These are phyloP conservation scores for Leptodactylus fuscus DNA, from an alignment of 2,113 vertebrate genomes.

Conservation along the genomic window DNA sequence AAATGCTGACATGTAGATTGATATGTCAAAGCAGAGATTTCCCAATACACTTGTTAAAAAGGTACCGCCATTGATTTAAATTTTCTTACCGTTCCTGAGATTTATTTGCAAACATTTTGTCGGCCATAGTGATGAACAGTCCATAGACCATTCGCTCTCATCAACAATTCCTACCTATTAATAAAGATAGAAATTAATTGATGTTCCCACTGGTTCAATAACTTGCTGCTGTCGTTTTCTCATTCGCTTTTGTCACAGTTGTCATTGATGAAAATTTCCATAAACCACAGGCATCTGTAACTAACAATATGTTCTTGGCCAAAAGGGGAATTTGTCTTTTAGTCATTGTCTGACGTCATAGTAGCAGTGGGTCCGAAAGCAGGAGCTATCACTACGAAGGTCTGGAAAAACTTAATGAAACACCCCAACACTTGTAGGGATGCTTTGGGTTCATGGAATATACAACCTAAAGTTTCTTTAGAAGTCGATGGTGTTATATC, in stretches of 20 bases:
- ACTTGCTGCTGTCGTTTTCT: slow-evolving; percentile 23
- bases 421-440: no score
- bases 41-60: slow-evolving; percentile 55
- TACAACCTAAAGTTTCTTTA: neutral
- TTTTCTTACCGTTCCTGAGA: slow-evolving; percentile 20
- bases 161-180: slow-evolving; percentile 37
- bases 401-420: no score
- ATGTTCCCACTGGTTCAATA: slow-evolving; percentile 9
- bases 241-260: neutral
- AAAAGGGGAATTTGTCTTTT: neutral
- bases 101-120: slow-evolving; percentile 19
- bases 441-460: no score
- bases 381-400: no score
- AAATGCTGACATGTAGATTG: slow-evolving; percentile 53
- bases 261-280: slow-evolving; percentile 21
- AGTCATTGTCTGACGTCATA: neutral
- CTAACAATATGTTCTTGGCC: neutral
- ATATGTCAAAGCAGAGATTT: slow-evolving; percentile 49
- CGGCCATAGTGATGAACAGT: slow-evolving; percentile 12
- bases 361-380: neutral
- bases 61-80: slow-evolving; percentile 31
- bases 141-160: slow-evolving; percentile 17
- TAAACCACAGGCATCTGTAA: slow-evolving; percentile 14
- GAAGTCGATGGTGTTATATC: neutral
- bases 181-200: neutral